Conservation (phyloP, 2,888 invertebrate species). For the Pharmacophagus antenor region DNA sequence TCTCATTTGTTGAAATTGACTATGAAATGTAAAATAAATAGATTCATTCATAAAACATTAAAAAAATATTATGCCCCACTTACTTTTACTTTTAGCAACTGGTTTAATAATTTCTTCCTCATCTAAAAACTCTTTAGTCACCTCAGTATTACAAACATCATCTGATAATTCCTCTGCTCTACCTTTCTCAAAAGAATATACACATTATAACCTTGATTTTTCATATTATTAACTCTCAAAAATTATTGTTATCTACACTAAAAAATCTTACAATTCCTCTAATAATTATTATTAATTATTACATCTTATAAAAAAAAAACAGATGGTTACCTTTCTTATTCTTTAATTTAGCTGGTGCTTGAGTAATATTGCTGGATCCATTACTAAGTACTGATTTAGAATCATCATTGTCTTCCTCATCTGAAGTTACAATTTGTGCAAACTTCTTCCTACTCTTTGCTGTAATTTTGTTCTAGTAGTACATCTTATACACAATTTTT, state of each 20-base stretch:
- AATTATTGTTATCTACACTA: neutral
- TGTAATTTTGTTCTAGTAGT: constrained; percentile 37
- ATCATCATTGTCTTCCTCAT: constrained; percentile 65
- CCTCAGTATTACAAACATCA: constrained; percentile 69
- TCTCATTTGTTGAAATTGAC: no score
- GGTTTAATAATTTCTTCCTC: constrained; percentile 63
- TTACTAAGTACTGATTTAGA: constrained; percentile 56
- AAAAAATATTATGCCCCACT: neutral
- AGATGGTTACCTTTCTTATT: constrained; percentile 52
- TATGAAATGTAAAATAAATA: neutral
- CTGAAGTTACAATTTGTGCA: constrained; percentile 71
- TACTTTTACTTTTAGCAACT: constrained; percentile 68
- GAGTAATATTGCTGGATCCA: constrained; percentile 52
- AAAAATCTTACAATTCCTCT: neutral
- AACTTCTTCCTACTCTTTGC: constrained; percentile 69
- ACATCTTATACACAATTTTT: no score
- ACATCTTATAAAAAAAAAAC: neutral
- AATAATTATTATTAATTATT: neutral
- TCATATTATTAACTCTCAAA: neutral
- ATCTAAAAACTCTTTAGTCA: constrained; percentile 56
- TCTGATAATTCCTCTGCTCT: constrained; percentile 63
- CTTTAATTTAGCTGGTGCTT: constrained; percentile 47
- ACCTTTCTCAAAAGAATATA: constrained; percentile 46
- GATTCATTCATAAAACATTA: neutral
- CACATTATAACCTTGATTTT: neutral